Evolutionary conservation across 2,888 invertebrate genomes (phyloP).

Genomic region (Branchellion lobata): DNA sequence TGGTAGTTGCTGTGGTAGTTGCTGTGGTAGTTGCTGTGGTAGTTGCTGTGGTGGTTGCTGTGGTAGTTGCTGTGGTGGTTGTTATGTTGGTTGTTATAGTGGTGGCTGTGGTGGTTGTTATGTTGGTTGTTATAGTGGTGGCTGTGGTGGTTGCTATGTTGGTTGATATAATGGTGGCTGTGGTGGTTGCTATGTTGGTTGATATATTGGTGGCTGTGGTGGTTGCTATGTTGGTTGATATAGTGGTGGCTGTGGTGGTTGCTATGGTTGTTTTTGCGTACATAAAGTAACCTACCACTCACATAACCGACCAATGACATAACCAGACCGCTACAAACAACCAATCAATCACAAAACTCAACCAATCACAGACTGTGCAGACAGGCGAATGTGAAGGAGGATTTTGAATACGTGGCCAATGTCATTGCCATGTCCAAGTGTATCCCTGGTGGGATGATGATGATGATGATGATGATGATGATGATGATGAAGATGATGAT

Average conservation of each 20-base stretch:
- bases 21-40: not conserved
- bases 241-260: not conserved
- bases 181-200: not conserved
- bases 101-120: not conserved
- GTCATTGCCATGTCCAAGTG: too few relatives aligned
- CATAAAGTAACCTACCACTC: not conserved
- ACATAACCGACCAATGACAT: not conserved
- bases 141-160: not conserved
- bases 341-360: too few relatives aligned
- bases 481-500: too few relatives aligned
- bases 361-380: too few relatives aligned
- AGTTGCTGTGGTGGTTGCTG: not conserved
- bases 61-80: not conserved
- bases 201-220: not conserved
- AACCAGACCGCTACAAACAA: not conserved
- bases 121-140: not conserved
- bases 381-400: too few relatives aligned
- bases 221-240: too few relatives aligned
- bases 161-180: not conserved
- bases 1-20: not conserved
- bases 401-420: too few relatives aligned
- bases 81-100: not conserved
- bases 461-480: too few relatives aligned
- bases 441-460: too few relatives aligned
- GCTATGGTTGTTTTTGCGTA: slow-evolving; percentile 3